Conservation (phyloP, 2,888 invertebrate species). For the Eupithecia subumbrata region DNA sequence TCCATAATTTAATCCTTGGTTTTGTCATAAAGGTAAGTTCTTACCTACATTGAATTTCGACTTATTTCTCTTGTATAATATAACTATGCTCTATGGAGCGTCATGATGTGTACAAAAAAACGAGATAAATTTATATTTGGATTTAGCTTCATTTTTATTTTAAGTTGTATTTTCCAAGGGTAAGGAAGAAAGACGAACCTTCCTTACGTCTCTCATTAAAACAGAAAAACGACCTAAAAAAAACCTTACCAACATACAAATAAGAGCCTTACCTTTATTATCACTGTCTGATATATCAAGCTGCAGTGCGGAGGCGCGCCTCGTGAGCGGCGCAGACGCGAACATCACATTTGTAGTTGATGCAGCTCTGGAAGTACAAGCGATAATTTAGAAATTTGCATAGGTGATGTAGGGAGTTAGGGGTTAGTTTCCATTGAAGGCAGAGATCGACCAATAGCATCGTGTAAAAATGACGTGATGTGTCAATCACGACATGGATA, state of each 20-base stretch:
- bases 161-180: not conserved
- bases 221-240: not conserved
- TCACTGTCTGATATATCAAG: constrained; percentile 85
- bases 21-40: no score
- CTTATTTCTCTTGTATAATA: no score
- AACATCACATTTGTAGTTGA: constrained; percentile 95
- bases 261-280: constrained; percentile 84
- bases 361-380: constrained; percentile 86
- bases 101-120: no score
- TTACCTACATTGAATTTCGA: no score
- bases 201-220: not conserved
- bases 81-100: no score
- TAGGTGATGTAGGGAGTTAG: not conserved
- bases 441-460: not conserved
- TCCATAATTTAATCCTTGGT: no score
- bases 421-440: not conserved
- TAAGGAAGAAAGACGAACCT: not conserved
- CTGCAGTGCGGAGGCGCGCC: constrained; percentile 93
- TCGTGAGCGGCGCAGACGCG: constrained; percentile 89
- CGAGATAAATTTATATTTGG: no score
- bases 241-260: not conserved
- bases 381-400: not conserved
- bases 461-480: not conserved
- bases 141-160: no score
- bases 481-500: not conserved